Percentiles rank a stretch among this genome's conserved stretches.
Evolutionary conservation across 2,797 vertebrate genomes (phyloP).

Genomic region (Rachycentron canadum): DNA sequence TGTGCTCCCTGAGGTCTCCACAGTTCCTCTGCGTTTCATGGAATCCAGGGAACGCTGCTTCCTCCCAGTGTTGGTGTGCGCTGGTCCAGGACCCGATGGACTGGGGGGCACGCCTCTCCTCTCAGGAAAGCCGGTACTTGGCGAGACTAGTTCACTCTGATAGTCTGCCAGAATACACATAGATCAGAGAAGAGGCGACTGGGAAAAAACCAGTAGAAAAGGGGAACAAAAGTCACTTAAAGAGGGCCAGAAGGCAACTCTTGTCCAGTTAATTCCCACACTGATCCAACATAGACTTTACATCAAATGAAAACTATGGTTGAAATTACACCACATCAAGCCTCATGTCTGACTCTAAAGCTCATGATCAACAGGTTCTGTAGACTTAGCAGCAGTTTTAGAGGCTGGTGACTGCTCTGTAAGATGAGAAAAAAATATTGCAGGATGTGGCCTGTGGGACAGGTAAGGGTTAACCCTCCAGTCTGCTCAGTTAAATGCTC

Average conservation of each 20-base stretch:
- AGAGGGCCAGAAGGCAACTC: constrained; percentile 44
- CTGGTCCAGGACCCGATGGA: constrained; percentile 67
- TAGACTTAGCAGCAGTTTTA: constrained; percentile 6
- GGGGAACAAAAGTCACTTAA: constrained; percentile 41
- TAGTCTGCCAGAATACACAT: constrained; percentile 80
- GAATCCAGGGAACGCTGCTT: constrained; percentile 75
- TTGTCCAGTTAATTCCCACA: constrained; percentile 50
- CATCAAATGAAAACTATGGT: constrained; percentile 3
- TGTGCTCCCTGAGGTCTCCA: constrained; percentile 48
- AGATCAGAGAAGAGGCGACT: constrained; percentile 67
- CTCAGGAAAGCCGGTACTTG: constrained; percentile 81
- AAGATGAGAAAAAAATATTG: background rate
- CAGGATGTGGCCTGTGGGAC: constrained; percentile 34
- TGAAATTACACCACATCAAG: background rate
- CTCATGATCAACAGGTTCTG: constrained; percentile 10
- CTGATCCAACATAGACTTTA: constrained; percentile 22
- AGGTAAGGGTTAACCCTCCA: constrained; percentile 74
- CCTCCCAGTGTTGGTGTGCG: constrained; percentile 63
- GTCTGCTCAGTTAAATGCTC: constrained; percentile 46
- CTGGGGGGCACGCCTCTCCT: constrained; percentile 68
- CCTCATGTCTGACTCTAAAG: background rate
- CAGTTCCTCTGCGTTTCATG: constrained; percentile 70
- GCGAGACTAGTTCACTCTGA: constrained; percentile 72
- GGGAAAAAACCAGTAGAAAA: constrained; percentile 47
- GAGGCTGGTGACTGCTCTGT: constrained; percentile 8